Percentiles rank a stretch among this genome's conserved stretches.
phyloP scores from a whole-genome alignment of 2,797 vertebrate genomes.

The Gallinago solitaria region DNA sequence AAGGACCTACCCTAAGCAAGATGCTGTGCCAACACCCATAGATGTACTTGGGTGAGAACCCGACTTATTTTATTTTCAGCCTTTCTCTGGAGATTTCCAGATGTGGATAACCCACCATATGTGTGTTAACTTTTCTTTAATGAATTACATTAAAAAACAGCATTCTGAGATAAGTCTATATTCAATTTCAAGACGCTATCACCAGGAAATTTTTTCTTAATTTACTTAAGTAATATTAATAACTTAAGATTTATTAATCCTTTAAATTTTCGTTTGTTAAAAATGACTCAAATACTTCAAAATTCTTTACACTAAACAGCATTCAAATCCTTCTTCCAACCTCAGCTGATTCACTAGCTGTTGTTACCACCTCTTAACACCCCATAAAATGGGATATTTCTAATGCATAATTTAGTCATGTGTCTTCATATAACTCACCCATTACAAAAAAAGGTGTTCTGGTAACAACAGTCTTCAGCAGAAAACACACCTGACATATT shows the following conservation, averaged over 20 bases:
- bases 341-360: background rate
- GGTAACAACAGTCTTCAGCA: background rate
- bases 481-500: background rate
- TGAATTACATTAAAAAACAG: background rate
- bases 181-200: background rate
- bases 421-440: background rate
- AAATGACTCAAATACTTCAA: background rate
- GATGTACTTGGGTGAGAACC: background rate
- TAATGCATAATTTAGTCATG: background rate
- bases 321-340: background rate
- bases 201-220: background rate
- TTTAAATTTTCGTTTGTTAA: background rate
- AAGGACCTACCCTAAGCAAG: rapidly evolving
- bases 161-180: background rate
- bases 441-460: background rate
- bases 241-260: background rate
- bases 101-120: background rate
- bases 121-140: background rate
- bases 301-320: background rate
- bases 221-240: background rate
- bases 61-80: background rate
- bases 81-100: background rate
- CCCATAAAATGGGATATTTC: background rate
- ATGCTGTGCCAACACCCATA: background rate
- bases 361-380: background rate